Percentiles rank a stretch among this genome's conserved stretches.
Evolutionary conservation across 2,113 vertebrate species (phyloP).

Genomic region (Ctenomys sociabilis): DNA sequence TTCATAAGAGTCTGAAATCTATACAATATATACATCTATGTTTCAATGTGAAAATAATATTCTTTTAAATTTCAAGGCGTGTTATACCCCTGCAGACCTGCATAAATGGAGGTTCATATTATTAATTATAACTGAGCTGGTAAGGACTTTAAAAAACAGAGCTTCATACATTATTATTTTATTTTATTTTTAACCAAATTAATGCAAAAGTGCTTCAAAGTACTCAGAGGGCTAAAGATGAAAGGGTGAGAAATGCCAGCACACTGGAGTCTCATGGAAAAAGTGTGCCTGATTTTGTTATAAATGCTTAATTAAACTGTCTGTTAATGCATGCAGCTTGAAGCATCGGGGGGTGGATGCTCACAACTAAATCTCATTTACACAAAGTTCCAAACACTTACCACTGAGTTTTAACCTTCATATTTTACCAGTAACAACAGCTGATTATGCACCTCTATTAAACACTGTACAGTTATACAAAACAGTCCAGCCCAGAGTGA

Average conservation of each 20-base stretch:
- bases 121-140: conserved; percentile 85
- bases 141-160: conserved; percentile 85
- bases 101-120: conserved; percentile 87
- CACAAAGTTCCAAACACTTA: conserved; percentile 97
- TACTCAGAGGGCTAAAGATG: conserved; percentile 99
- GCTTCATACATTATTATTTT: conserved; percentile 82
- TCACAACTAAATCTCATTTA: conserved; percentile 95
- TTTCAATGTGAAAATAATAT: conserved; percentile 92
- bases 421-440: conserved; percentile 94
- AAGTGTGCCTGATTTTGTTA: conserved; percentile 95
- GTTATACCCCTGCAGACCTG: conserved; percentile 85
- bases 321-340: conserved; percentile 98
- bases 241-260: conserved; percentile 92
- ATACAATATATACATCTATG: conserved; percentile 92
- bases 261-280: conserved; percentile 90
- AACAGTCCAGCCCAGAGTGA: conserved; percentile 90
- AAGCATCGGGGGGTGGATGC: conserved; percentile 92
- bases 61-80: conserved; percentile 88
- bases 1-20: conserved; percentile 89
- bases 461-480: conserved; percentile 93
- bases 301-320: conserved; percentile 96
- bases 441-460: conserved; percentile 91
- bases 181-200: conserved; percentile 87
- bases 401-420: conserved; percentile 95
- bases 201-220: conserved; percentile 95